Evolutionary conservation across 1,140 invertebrate species (phyloP).

Genomic region (Drosophila malerkotliana): DNA sequence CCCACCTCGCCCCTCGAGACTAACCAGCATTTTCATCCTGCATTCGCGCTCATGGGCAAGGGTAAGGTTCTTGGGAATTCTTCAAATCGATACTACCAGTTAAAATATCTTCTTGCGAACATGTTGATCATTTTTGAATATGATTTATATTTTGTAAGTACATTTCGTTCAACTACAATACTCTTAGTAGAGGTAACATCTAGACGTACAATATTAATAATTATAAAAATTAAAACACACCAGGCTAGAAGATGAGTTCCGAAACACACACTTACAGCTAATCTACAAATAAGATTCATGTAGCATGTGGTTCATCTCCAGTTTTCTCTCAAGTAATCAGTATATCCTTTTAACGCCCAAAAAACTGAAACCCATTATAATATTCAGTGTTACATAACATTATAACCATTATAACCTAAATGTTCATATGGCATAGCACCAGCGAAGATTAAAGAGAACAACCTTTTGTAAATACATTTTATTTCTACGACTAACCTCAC

Average conservation of each 20-base stretch:
- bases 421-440: constrained; percentile 70
- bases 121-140: constrained; percentile 11
- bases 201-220: constrained; percentile 50
- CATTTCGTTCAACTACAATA: constrained; percentile 27
- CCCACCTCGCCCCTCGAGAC: constrained; percentile 30
- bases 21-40: constrained; percentile 51
- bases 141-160: constrained; percentile 39
- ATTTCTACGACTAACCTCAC: constrained; percentile 53
- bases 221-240: constrained; percentile 12
- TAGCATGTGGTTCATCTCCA: constrained; percentile 72
- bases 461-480: constrained; percentile 65
- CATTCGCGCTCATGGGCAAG: constrained; percentile 54
- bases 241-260: constrained; percentile 42
- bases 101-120: constrained; percentile 21
- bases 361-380: constrained; percentile 20
- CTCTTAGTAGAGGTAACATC: constrained; percentile 45
- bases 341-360: constrained; percentile 22
- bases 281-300: constrained; percentile 47
- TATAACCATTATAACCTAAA: constrained; percentile 58
- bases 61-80: constrained; percentile 21
- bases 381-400: constrained; percentile 66
- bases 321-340: constrained; percentile 36
- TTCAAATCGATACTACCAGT: constrained; percentile 5
- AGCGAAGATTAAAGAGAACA: constrained; percentile 43
- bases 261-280: constrained; percentile 35